Percentiles rank a stretch among this genome's conserved stretches.
phyloP scores from a whole-genome alignment of 64 coral and sea anemone species.

The Montipora foliosa region DNA sequence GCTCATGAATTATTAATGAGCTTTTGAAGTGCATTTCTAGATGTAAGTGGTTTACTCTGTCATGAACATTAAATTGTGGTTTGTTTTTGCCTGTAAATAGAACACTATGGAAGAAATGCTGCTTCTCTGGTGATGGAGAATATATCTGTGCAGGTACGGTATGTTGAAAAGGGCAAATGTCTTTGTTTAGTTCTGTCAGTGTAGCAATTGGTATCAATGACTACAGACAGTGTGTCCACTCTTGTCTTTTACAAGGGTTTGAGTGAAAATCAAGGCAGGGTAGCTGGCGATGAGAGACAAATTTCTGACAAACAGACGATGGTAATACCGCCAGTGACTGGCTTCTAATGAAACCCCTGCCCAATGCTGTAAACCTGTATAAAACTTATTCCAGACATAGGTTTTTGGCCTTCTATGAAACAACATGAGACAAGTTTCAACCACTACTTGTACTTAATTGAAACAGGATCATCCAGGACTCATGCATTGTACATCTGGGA shows the following conservation, averaged over 20 bases:
- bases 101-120: conserved; percentile 99
- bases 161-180: background rate
- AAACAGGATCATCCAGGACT: conserved; percentile 91
- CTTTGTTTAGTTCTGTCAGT: background rate
- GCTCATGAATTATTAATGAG: too few species aligned
- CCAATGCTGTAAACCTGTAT: background rate
- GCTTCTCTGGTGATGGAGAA: conserved; percentile 99
- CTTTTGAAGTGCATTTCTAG: too few species aligned
- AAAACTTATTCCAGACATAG: background rate
- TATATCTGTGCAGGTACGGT: conserved; percentile 94
- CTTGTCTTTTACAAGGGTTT: too few species aligned
- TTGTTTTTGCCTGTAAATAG: conserved; percentile 48
- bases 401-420: background rate
- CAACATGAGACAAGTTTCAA: background rate
- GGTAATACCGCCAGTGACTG: too few species aligned
- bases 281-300: too few species aligned
- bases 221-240: background rate
- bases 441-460: background rate
- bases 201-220: background rate
- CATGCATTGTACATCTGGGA: conserved; percentile 99
- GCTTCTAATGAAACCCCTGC: too few species aligned
- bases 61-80: background rate
- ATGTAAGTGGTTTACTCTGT: too few species aligned
- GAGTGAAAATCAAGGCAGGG: too few species aligned
- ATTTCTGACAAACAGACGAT: too few species aligned